phyloP scores from a whole-genome alignment of 2,113 vertebrate genomes.

The Macrotus californicus region DNA sequence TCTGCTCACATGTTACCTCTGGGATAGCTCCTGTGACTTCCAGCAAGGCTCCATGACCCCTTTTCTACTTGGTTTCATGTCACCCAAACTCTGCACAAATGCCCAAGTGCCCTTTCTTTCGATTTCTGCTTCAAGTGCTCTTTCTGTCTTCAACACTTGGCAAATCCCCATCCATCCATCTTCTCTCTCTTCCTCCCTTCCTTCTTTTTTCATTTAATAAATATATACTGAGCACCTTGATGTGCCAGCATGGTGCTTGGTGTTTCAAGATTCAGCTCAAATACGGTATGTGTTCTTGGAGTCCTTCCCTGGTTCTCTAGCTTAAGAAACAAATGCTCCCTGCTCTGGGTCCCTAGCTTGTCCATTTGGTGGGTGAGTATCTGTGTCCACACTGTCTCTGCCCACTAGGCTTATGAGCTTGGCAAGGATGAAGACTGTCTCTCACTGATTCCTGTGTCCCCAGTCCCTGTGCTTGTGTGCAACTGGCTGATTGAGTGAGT shows the following conservation, averaged over 20 bases:
- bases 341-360: background rate
- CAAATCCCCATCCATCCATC: background rate
- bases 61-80: background rate
- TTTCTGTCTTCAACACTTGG: background rate
- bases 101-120: background rate
- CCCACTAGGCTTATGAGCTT: background rate
- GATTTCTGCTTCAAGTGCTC: background rate
- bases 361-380: background rate
- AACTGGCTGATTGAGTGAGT: background rate
- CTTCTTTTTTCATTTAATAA: background rate
- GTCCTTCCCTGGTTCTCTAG: background rate
- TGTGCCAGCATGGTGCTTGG: background rate
- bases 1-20: background rate
- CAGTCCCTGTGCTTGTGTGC: background rate
- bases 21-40: background rate
- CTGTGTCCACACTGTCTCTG: background rate
- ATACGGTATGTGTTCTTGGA: background rate
- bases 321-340: background rate
- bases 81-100: background rate
- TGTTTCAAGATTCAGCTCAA: background rate
- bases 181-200: background rate
- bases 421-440: background rate
- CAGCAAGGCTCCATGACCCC: background rate
- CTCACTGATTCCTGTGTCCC: background rate
- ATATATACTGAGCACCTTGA: background rate